Base-by-base conservation (phyloP, 2,888 invertebrate species). In the Syrphus vitripennis region DNA sequence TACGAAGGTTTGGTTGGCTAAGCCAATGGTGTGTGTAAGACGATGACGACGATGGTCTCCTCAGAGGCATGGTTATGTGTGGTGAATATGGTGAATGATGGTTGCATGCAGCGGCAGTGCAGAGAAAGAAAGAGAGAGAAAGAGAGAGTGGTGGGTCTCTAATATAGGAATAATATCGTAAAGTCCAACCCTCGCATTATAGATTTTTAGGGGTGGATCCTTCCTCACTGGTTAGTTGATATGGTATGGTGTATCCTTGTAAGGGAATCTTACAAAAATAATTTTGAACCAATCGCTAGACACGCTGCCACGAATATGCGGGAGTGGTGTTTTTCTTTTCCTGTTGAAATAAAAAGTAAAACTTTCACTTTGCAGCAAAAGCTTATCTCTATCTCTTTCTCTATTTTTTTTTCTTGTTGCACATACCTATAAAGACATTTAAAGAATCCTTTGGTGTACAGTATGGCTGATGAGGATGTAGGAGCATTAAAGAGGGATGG, bases 1-100 rank as follows among this genome's bases (percentile, higher is more conserved):
- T 77, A 74, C 67, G 50, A 50, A 72, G 24, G 55, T 78, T 78
- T 83, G 84, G 84, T 84, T 84, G 84, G 84, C 69, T 81, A 59
- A 40, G 24, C 29, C 63, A 40, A 29, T 70, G 50, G 70, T 81
- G 76, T 81, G 45, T 50, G 37, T 34, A 70, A 78, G 80, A 71
- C 19, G 59, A 3, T 21, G 83, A 70, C 74, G 80, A 71, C 19
- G 59, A 76, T 80, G 69, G 79, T 72, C 48, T 77, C n/a, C n/a
- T 57, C 31, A 14, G 31, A 19, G 14, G 7, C 37, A 19, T 63
- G 19, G 9, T 19, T 70, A 53, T 37, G 70, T 63, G 70, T 57
- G 29, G 26, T 48, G 69, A 59, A 57, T 55, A 69, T 67, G 53
- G 4, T 21, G 45, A 72, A 29, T 26, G 40, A 40, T 53, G 63